Conservation (phyloP, 2,797 vertebrate genomes). For the Pteronotus mesoamericanus region DNA sequence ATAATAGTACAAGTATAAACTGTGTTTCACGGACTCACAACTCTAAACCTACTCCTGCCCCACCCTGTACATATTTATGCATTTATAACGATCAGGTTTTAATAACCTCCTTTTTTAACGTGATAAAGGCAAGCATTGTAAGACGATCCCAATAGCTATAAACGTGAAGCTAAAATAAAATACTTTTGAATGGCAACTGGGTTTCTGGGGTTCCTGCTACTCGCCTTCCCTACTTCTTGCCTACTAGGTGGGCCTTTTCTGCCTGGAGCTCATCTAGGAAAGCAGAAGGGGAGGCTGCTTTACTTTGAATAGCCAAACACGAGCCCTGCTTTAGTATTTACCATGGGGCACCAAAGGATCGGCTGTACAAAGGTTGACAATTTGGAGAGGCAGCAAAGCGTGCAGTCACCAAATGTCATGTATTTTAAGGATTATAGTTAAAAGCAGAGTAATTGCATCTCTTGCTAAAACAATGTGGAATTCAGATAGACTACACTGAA, state of each 20-base stretch:
- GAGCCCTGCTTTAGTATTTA: not conserved
- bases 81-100: not conserved
- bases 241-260: not conserved
- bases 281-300: not conserved
- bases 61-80: not conserved
- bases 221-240: not conserved
- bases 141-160: not conserved
- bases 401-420: not conserved
- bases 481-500: not conserved
- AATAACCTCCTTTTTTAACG: not conserved
- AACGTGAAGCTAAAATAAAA: not conserved
- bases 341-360: not conserved
- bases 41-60: not conserved
- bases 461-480: not conserved
- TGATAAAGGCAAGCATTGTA: not conserved
- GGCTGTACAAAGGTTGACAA: not conserved
- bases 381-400: not conserved
- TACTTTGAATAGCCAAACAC: not conserved
- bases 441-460: constrained; percentile 11
- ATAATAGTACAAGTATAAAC: not conserved
- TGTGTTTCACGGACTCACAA: not conserved
- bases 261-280: not conserved
- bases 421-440: not conserved
- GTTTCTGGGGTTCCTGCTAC: not conserved
- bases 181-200: not conserved